phyloP scores from a whole-genome alignment of 1,140 invertebrate species.

The Pemphigus obesinymphae region DNA sequence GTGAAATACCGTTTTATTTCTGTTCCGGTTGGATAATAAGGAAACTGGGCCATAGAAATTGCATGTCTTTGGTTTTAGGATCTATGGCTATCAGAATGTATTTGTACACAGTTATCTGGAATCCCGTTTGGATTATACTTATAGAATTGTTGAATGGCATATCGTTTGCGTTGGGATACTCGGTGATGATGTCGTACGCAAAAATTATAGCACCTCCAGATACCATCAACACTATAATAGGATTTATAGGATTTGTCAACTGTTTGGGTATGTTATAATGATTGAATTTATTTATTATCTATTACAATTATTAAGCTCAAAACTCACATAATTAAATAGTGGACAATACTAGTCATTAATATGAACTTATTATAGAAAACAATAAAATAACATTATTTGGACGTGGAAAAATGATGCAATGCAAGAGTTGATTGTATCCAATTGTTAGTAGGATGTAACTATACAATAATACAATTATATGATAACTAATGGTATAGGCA shows the following conservation, averaged over 20 bases:
- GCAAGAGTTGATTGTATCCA: not conserved
- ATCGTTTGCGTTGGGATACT: constrained; percentile 82
- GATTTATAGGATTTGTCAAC: not conserved
- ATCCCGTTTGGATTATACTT: constrained; percentile 76
- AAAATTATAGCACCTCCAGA: constrained; percentile 67
- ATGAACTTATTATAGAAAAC: too few species aligned
- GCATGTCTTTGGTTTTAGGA: constrained; percentile 74
- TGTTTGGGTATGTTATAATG: not conserved
- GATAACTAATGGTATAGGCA: too few species aligned
- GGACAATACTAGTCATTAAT: too few species aligned
- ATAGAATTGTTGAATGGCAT: constrained; percentile 82
- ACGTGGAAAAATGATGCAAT: too few species aligned
- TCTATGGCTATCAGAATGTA: constrained; percentile 71
- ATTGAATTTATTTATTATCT: not conserved
- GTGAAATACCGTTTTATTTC: constrained; percentile 85
- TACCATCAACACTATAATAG: not conserved
- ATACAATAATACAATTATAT: too few species aligned
- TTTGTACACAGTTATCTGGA: constrained; percentile 71
- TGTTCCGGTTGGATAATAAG: constrained; percentile 73
- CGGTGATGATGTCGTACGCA: constrained; percentile 83
- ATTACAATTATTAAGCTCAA: too few species aligned
- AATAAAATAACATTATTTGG: too few species aligned
- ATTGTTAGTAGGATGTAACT: too few species aligned
- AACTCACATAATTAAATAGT: too few species aligned
- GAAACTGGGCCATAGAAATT: constrained; percentile 70